Conservation (phyloP, 2,797 vertebrate species). For the Caiman crocodilus region DNA sequence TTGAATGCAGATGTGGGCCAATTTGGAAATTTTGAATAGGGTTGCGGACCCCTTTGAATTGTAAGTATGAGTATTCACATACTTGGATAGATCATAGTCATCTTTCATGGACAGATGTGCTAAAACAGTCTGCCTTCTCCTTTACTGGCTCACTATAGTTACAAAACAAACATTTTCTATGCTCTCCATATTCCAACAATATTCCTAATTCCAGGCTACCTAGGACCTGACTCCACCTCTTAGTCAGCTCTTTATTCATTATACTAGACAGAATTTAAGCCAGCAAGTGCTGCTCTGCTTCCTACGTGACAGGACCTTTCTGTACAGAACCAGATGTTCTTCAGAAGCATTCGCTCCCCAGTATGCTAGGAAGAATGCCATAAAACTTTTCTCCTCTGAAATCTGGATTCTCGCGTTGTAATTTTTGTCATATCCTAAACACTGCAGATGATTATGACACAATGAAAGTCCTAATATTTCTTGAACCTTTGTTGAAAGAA, state of each 20-base stretch:
- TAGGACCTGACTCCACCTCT: not conserved
- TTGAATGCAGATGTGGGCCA: too few relatives aligned
- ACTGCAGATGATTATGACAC: not conserved
- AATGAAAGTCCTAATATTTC: not conserved
- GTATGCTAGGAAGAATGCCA: not conserved
- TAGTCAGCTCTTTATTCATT: not conserved
- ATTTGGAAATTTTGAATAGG: too few relatives aligned
- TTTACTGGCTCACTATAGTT: not conserved
- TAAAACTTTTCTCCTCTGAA: not conserved
- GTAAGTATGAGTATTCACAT: not conserved
- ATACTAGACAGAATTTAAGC: not conserved
- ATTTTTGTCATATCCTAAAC: not conserved
- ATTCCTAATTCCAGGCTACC: not conserved
- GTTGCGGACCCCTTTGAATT: too few relatives aligned
- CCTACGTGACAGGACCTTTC: not conserved
- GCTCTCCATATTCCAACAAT: not conserved
- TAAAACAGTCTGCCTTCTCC: not conserved
- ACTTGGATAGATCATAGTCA: conserved; percentile 13
- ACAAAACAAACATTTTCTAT: not conserved
- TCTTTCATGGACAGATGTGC: accelerated
- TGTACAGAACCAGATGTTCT: not conserved
- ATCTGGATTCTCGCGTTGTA: not conserved
- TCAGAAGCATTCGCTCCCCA: not conserved
- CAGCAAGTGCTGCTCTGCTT: not conserved
- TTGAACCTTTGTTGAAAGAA: not conserved